These are phyloP conservation scores for Lasioglossum pauxillum DNA, from an alignment of 2,888 invertebrate genomes.

Conservation along the genomic window DNA sequence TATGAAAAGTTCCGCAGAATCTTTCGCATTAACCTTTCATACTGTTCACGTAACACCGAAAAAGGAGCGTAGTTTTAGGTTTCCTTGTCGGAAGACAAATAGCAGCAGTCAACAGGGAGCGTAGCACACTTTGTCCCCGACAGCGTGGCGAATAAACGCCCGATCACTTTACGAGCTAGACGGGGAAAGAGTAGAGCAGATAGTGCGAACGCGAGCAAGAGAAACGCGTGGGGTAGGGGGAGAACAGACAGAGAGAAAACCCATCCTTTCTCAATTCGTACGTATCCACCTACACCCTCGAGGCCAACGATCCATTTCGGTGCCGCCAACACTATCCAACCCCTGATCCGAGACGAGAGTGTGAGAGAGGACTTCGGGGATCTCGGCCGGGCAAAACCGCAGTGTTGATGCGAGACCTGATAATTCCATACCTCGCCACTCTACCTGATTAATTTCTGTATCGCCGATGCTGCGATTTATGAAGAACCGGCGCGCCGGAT, in stretches of 20 bases:
- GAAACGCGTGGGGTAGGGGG: constrained; percentile 21
- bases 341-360: constrained; percentile 45
- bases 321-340: constrained; percentile 73
- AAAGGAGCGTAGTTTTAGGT: constrained; percentile 75
- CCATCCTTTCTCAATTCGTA: constrained; percentile 74
- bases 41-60: constrained; percentile 68
- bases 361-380: constrained; percentile 65
- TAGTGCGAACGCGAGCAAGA: constrained; percentile 58
- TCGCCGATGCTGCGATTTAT: constrained; percentile 64
- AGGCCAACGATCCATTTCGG: constrained; percentile 74
- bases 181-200: constrained; percentile 65
- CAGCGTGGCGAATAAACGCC: constrained; percentile 77
- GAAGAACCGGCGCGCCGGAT: constrained; percentile 33
- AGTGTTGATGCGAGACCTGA: constrained; percentile 73
- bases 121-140: constrained; percentile 79
- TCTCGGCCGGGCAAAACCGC: constrained; percentile 69
- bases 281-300: constrained; percentile 73
- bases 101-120: constrained; percentile 75
- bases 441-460: constrained; percentile 75
- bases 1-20: constrained; percentile 31
- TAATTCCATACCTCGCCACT: constrained; percentile 73
- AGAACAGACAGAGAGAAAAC: constrained; percentile 54
- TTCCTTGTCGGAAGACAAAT: constrained; percentile 78
- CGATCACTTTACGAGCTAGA: constrained; percentile 76
- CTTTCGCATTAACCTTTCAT: constrained; percentile 71